Evolutionary conservation across 1,140 invertebrate species (phyloP), one percentile per base, ranked within the genome.

Genomic region (Danaus plexippus): DNA sequence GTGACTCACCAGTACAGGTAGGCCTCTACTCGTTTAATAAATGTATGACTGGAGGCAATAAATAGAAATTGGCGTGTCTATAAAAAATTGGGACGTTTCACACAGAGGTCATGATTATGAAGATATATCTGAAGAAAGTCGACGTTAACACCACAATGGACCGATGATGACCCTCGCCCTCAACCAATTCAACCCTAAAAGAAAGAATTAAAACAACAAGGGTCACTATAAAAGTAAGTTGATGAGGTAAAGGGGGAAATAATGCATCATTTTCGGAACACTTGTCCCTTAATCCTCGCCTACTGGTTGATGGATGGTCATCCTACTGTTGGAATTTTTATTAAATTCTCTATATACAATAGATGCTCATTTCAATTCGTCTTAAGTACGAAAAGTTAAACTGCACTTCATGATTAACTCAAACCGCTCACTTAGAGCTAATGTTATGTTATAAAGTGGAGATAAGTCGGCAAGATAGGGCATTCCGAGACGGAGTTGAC

Each of bases 221-320:
- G 77, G 76, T 72, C 70, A 74, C 64, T 55, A 78, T 71, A 81
- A 81, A 79, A 77, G 71, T 79, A 48, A 68, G 53, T 67, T 84
- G 80, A 84, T 81, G 77, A 80, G 76, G 80, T 84, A 84, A 84
- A 84, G 77, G 80, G 74, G 80, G 70, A 71, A 68, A 73, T 80
- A 80, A 80, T 80, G 64, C 75, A 80, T 83, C 80, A 83, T 83
- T 80, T 80, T 76, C 77, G 80, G 76, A 67, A 77, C 75, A 83
- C 75, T 83, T 76, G 75, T 73, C 67, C 64, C 52, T 74, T 77
- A 76, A 77, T 79, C 71, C 69, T 47, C 54, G 64, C 66, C 71
- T 67, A 63, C 59, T 48, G 52, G 52, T 55, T 73, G 73, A 75
- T 75, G 69, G 73, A 75, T 73, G 44, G 53, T 52, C 53, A 51